Conservation (phyloP, 2,113 vertebrate genomes). For the Poeciliopsis prolifica region DNA sequence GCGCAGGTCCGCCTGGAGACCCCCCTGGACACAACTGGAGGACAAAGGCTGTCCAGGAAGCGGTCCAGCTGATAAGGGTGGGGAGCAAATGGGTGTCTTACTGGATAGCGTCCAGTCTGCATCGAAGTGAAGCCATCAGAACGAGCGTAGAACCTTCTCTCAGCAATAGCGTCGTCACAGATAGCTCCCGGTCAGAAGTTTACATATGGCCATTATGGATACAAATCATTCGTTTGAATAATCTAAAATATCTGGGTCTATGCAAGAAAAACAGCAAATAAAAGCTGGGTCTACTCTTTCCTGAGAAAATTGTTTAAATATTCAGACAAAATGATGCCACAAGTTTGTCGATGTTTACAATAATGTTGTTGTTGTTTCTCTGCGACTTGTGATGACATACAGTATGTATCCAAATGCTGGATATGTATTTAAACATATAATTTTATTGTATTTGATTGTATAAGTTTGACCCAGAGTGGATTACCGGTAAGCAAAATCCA, state of each 20-base stretch:
- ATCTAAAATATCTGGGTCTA: background rate
- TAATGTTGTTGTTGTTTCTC: background rate
- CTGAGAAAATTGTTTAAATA: background rate
- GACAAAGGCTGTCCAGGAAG: constrained; percentile 27
- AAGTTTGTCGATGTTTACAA: background rate
- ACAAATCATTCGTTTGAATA: no score
- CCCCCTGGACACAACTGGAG: constrained; percentile 22
- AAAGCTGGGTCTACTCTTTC: background rate
- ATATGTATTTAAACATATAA: background rate
- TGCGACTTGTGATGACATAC: background rate
- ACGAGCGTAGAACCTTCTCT: constrained; percentile 27
- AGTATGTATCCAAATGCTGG: background rate
- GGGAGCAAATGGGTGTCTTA: constrained; percentile 34
- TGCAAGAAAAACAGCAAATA: background rate
- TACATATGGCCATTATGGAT: background rate
- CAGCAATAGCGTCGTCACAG: constrained; percentile 65
- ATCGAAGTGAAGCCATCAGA: constrained; percentile 57
- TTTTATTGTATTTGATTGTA: no score
- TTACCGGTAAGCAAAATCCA: no score
- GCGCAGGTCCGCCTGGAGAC: constrained; percentile 15
- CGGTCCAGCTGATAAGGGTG: constrained; percentile 26
- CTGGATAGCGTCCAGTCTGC: constrained; percentile 46
- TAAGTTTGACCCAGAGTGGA: no score
- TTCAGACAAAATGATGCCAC: background rate
- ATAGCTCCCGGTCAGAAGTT: constrained; percentile 17